Evolutionary conservation across 2,888 invertebrate species (phyloP).

Genomic region (Biston betularia): DNA sequence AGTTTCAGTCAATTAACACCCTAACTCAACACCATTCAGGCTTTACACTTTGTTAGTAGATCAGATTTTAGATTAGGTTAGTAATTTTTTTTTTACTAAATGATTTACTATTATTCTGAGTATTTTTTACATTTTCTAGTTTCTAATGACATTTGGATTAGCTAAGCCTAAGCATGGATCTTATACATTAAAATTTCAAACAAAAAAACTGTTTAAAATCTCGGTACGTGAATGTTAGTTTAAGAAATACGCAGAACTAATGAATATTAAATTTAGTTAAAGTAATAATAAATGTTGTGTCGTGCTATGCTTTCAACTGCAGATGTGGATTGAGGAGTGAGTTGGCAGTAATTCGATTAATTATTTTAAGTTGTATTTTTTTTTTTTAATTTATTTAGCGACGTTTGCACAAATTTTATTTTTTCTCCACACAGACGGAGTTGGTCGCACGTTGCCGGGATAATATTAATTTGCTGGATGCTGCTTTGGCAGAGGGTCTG

Average conservation of each 20-base stretch:
- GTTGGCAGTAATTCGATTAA: conserved; percentile 47
- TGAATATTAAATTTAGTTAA: conserved; percentile 13
- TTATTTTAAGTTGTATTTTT: conserved; percentile 6
- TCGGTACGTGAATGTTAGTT: conserved; percentile 17
- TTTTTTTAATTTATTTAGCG: conserved; percentile 9
- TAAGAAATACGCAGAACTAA: conserved; percentile 5
- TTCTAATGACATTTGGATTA: conserved; percentile 60
- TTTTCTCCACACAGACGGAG: conserved; percentile 89
- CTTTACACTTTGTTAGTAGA: conserved; percentile 21
- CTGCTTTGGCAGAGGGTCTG: conserved; percentile 87
- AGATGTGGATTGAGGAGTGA: conserved; percentile 54
- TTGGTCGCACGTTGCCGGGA: conserved; percentile 94
- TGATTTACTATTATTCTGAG: conserved; percentile 21
- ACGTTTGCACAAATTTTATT: conserved; percentile 28
- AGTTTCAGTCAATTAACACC: conserved; percentile 87
- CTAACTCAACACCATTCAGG: conserved; percentile 67
- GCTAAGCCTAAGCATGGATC: conserved; percentile 54
- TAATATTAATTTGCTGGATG: conserved; percentile 93
- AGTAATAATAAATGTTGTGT: conserved; percentile 26
- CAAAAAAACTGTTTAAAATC: neutral
- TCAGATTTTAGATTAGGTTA: conserved; percentile 20
- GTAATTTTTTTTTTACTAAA: conserved; percentile 3
- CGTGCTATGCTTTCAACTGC: conserved; percentile 45
- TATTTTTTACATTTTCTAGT: conserved; percentile 48
- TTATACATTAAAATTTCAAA: conserved; percentile 25